Evolutionary conservation across 2,113 vertebrate species (phyloP).

Genomic region (Egretta garzetta): DNA sequence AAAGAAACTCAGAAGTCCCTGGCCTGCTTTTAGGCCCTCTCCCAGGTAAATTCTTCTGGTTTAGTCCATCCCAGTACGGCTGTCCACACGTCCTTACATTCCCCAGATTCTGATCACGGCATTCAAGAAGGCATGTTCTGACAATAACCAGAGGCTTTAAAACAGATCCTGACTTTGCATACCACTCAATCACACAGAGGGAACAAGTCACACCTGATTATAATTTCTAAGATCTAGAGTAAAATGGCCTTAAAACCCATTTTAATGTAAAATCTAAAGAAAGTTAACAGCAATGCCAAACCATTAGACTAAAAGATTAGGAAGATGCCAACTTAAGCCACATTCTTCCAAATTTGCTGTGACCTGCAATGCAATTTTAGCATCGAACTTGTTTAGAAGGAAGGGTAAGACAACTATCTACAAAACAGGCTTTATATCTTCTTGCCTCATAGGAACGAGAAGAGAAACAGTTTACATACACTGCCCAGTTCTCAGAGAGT

Average conservation of each 20-base stretch:
- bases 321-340: background rate
- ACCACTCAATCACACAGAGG: background rate
- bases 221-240: background rate
- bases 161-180: background rate
- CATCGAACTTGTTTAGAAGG: background rate
- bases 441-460: background rate
- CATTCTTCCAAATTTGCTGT: background rate
- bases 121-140: background rate
- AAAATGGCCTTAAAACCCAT: background rate
- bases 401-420: background rate
- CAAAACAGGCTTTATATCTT: background rate
- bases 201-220: background rate
- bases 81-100: background rate
- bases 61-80: accelerated
- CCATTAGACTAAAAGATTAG: background rate
- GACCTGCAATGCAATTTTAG: background rate
- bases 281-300: background rate
- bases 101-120: background rate
- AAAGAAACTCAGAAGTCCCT: background rate
- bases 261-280: background rate
- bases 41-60: background rate
- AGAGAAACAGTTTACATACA: background rate
- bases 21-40: background rate
- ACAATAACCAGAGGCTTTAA: background rate
- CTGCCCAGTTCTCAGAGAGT: background rate